Conservation (phyloP, 2,888 invertebrate genomes). For the Agonopterix arenella region DNA sequence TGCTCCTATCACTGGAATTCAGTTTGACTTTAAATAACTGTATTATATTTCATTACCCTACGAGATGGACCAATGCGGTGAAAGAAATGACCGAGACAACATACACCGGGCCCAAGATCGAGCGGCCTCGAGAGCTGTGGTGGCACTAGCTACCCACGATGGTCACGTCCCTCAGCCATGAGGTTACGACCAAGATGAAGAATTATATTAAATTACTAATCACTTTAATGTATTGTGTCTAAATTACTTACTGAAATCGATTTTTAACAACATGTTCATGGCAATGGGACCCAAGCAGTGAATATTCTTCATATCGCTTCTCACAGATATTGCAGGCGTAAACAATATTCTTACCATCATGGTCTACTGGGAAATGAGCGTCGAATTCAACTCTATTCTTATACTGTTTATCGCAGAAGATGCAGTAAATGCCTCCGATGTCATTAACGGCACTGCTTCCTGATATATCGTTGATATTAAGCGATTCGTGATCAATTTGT, state of each 20-base stretch:
- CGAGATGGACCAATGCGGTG: no score
- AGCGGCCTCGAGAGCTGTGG: no score
- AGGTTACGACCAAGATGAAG: no score
- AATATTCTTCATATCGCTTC: constrained; percentile 72
- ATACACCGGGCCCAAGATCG: no score
- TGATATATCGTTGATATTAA: not conserved
- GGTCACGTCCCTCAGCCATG: no score
- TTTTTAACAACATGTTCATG: constrained; percentile 63
- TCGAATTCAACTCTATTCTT: constrained; percentile 71
- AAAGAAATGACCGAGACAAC: no score
- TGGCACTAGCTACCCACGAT: no score
- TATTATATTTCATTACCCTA: no score
- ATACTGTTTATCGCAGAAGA: constrained; percentile 67
- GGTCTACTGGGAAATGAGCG: constrained; percentile 64
- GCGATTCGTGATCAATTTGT: not conserved
- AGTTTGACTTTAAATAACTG: no score
- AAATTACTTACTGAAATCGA: constrained; percentile 49
- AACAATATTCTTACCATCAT: constrained; percentile 45
- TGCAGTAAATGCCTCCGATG: constrained; percentile 68
- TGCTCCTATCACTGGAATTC: no score
- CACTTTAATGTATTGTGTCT: no score
- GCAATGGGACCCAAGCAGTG: constrained; percentile 72
- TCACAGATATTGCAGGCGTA: constrained; percentile 77
- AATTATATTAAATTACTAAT: no score
- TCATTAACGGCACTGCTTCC: constrained; percentile 42